Evolutionary conservation across 1,140 invertebrate species (phyloP).

Genomic region (Heterodera carotae): DNA sequence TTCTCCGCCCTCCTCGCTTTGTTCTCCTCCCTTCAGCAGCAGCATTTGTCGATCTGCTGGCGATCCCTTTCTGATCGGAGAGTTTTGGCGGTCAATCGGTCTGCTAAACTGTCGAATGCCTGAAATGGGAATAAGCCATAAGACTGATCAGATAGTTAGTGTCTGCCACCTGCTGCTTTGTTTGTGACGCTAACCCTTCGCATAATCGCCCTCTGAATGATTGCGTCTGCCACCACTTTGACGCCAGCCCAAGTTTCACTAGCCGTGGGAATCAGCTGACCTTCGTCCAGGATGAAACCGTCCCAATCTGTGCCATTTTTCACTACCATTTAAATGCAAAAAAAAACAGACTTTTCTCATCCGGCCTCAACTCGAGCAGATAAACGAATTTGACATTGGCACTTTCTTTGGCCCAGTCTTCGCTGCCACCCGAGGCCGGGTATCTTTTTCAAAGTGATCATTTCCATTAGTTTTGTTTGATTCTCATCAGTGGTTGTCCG

Average conservation of each 20-base stretch:
- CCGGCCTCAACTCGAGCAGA: constrained; percentile 61
- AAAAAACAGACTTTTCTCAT: constrained; percentile 59
- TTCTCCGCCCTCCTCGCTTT: neutral
- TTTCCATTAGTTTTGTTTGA: no score
- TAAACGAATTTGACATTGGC: constrained; percentile 63
- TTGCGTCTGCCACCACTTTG: constrained; percentile 62
- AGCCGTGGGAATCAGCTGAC: constrained; percentile 62
- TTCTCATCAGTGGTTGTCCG: no score
- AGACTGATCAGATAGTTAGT: no score
- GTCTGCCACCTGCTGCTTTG: constrained; percentile 3
- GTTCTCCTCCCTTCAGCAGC: neutral
- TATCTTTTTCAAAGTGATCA: constrained; percentile 44
- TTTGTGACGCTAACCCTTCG: constrained; percentile 7
- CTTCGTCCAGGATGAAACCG: constrained; percentile 62
- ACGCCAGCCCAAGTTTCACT: constrained; percentile 64
- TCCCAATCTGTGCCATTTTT: constrained; percentile 57
- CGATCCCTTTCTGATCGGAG: no score
- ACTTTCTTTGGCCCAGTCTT: constrained; percentile 64
- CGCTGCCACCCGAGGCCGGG: constrained; percentile 64
- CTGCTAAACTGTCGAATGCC: no score
- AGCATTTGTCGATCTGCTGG: no score
- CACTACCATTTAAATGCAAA: constrained; percentile 17
- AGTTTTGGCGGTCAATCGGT: no score
- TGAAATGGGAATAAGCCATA: no score
- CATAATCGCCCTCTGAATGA: constrained; percentile 48